Evolutionary conservation across 2,888 invertebrate species (phyloP).

Genomic region (Drosophila paramelanica): DNA sequence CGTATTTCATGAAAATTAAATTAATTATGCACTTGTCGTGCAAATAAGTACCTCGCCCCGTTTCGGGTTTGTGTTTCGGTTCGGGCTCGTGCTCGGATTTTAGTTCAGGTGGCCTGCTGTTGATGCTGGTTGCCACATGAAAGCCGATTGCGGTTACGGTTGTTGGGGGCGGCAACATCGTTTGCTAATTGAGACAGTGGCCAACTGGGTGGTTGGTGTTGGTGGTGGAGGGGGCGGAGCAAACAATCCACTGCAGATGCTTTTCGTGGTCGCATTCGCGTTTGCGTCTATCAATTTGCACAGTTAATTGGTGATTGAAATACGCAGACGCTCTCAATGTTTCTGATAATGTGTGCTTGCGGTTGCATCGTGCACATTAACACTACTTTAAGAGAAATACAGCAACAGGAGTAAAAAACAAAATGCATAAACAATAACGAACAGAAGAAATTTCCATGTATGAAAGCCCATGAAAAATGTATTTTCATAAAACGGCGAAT

Average conservation of each 20-base stretch:
- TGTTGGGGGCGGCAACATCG: constrained; percentile 35
- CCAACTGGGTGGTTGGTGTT: background rate
- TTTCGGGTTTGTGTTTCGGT: background rate
- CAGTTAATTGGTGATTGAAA: constrained; percentile 81
- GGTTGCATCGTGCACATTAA: constrained; percentile 23
- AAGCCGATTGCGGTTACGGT: constrained; percentile 62
- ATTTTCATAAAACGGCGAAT: constrained; percentile 63
- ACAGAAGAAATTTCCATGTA: constrained; percentile 5
- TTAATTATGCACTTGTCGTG: constrained; percentile 72
- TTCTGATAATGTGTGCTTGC: constrained; percentile 50
- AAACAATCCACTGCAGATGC: constrained; percentile 17
- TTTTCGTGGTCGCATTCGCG: constrained; percentile 33
- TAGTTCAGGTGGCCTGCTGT: constrained; percentile 5
- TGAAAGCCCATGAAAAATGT: constrained; percentile 60
- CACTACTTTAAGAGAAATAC: constrained; percentile 18
- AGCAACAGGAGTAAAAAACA: background rate
- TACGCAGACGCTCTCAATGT: constrained; percentile 56
- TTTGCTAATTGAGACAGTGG: constrained; percentile 74
- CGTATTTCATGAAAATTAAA: constrained; percentile 53
- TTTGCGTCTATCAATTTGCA: constrained; percentile 68
- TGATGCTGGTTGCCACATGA: constrained; percentile 51
- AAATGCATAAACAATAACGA: background rate
- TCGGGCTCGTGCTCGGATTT: background rate
- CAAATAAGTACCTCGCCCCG: constrained; percentile 10
- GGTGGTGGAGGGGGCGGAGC: no score